phyloP scores from a whole-genome alignment of 2,113 vertebrate species.

The Hemichromis elongatus region DNA sequence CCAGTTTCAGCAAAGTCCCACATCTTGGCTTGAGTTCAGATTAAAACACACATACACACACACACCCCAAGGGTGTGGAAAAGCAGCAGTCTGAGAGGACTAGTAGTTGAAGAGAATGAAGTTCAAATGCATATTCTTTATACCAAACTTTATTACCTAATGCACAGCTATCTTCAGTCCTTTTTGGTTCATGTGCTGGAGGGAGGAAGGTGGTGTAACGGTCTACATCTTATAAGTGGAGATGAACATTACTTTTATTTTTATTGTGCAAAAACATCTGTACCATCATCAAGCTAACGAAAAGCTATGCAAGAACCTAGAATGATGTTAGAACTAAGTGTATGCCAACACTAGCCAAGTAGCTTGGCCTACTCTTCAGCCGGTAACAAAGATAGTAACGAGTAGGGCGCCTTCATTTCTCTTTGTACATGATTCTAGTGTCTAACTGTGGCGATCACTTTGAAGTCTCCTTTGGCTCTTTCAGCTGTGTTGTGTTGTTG shows the following conservation, averaged over 20 bases:
- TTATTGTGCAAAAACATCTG: not conserved
- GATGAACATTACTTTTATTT: not conserved
- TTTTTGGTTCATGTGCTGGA: not conserved
- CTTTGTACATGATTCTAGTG: not conserved
- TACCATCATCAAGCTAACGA: not conserved
- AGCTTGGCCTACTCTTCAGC: not conserved
- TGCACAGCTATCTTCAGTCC: not conserved
- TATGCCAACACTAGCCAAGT: not conserved
- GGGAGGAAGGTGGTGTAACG: not conserved
- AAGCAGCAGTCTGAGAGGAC: not conserved
- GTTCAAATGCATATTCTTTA: not conserved
- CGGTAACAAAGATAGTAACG: not conserved
- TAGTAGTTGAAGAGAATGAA: not conserved
- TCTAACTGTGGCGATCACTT: not conserved
- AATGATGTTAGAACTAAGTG: not conserved
- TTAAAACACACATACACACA: not conserved
- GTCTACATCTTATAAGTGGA: not conserved
- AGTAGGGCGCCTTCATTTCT: not conserved
- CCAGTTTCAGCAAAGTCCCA: not conserved
- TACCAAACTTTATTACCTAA: not conserved
- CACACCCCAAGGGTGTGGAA: not conserved
- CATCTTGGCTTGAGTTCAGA: not conserved
- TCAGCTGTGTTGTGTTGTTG: not conserved
- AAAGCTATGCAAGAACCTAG: not conserved
- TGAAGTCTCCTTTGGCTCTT: not conserved